A percentile compares a stretch with the other conserved stretches of the same genome.
Conservation (phyloP, 2,113 vertebrate genomes). For the Vombatus ursinus region DNA sequence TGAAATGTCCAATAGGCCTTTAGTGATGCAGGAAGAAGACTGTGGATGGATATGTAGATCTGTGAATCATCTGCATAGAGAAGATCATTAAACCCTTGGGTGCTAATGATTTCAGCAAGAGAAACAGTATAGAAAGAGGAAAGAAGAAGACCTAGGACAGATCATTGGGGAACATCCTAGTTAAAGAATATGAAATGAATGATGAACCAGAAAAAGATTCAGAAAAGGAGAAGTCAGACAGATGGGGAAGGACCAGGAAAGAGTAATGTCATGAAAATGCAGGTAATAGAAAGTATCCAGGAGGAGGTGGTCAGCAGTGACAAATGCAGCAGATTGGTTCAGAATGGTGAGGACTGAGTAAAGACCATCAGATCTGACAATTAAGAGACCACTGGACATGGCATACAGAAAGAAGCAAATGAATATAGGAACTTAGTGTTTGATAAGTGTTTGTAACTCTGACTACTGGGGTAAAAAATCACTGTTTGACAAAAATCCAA, state of each 20-base stretch:
- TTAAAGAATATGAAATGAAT: background rate
- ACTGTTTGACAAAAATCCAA: no score
- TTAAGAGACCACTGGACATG: background rate
- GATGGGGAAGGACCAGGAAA: background rate
- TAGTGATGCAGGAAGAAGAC: background rate
- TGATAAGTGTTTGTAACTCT: no score
- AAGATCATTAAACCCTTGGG: background rate
- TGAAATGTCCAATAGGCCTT: background rate
- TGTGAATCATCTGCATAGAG: background rate
- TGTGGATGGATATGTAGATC: background rate
- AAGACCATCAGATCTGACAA: background rate
- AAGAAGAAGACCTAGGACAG: background rate
- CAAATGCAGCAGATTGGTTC: background rate
- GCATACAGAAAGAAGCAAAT: no score
- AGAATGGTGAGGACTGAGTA: background rate
- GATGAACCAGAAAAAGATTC: background rate
- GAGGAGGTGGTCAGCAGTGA: background rate
- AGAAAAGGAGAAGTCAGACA: background rate
- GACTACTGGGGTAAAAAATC: no score
- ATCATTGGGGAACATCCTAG: background rate
- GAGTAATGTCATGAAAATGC: background rate
- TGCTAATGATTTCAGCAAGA: background rate
- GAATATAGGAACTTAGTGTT: no score
- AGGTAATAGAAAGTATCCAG: background rate
- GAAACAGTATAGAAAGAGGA: background rate